Base-by-base conservation (phyloP, 1,140 invertebrate species). In the Hormaphis cornu region DNA sequence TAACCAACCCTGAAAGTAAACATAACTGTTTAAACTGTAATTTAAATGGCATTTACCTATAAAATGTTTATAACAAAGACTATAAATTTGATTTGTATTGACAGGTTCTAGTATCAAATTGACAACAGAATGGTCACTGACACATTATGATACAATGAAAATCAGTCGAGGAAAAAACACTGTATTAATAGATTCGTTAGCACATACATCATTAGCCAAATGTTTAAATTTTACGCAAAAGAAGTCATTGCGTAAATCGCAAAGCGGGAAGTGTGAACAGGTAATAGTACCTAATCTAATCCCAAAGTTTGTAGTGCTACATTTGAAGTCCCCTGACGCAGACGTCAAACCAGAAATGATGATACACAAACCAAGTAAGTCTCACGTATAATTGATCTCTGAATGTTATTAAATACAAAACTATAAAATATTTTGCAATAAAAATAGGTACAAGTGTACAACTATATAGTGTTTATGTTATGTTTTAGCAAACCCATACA, bases 401-500 rank as follows among this genome's bases (percentile, higher is more conserved):
- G n/a, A n/a, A n/a, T n/a, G n/a, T n/a, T n/a, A n/a, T n/a, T n/a
- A n/a, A n/a, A n/a, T n/a, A n/a, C n/a, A n/a, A n/a, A n/a, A n/a
- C n/a, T n/a, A n/a, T n/a, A n/a, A n/a, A n/a, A n/a, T n/a, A n/a
- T n/a, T n/a, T n/a, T n/a, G n/a, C n/a, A n/a, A n/a, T n/a, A n/a
- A n/a, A n/a, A n/a, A n/a, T n/a, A n/a, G n/a, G n/a, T 40, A 40
- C 37, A 7, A 40, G 37, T 8, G 37, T 14, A 7, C 37, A 7
- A 7, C 37, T 40, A 14, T 40, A 40, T 40, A 40, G 37, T 40
- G 37, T 40, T 8, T 18, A 44, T 50, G 3, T 26, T 24, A 1
- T 40, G 14, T 58, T 58, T 18, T 44, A 61, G 58, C 20, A 35
- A 61, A 20, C 7, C 44, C 59, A 33, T 63, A 63, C 26, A 63